These are phyloP conservation scores for Actinia equina DNA, from an alignment of 64 coral and sea anemone genomes.

Conservation along the genomic window DNA sequence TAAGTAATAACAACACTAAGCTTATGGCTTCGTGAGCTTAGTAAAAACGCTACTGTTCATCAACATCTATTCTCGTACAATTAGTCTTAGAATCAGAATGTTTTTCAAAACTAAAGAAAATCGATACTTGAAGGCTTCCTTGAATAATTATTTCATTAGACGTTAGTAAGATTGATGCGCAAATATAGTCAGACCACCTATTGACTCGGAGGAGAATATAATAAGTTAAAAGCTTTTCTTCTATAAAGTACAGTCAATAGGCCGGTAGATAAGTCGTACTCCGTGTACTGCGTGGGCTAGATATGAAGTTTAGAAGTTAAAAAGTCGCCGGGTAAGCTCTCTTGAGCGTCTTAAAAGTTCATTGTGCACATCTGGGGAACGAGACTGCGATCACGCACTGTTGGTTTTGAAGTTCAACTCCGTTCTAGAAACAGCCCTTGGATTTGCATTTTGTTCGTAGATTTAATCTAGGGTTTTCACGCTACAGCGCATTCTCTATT, in stretches of 20 bases:
- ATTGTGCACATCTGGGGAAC: too few relatives aligned
- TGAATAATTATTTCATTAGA: background rate
- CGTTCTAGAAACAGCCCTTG: background rate
- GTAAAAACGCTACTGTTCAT: background rate
- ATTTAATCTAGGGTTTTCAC: background rate
- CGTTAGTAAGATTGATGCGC: background rate
- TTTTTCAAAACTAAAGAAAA: too few relatives aligned
- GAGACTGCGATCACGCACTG: too few relatives aligned
- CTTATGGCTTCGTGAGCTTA: background rate
- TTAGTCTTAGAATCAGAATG: too few relatives aligned
- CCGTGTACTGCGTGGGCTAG: background rate
- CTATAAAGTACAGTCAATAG: background rate
- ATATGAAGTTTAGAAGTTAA: background rate
- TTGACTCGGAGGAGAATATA: background rate
- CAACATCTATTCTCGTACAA: background rate
- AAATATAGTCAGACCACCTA: background rate
- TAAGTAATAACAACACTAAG: background rate
- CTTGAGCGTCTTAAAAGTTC: background rate
- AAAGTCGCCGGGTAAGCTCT: background rate
- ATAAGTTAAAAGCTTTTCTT: background rate
- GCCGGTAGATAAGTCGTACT: background rate
- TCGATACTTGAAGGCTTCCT: background rate
- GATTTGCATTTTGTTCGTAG: background rate
- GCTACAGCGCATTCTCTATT: background rate
- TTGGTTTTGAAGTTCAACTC: too few relatives aligned